Evolutionary conservation across 2,888 invertebrate genomes (phyloP).

Genomic region (Salticus scenicus): DNA sequence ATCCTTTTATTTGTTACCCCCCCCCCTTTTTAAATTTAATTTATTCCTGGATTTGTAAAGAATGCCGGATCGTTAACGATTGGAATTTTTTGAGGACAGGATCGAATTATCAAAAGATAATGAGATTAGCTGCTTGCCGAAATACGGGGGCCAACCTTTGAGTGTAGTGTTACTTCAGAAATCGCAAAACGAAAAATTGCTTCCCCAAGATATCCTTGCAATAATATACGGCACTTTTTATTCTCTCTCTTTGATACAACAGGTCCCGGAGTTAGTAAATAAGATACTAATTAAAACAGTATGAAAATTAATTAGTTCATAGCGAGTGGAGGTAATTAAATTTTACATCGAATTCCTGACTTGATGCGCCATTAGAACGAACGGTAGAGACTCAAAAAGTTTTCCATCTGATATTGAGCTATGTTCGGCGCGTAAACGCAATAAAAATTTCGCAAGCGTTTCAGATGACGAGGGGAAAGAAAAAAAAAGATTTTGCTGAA

Average conservation of each 20-base stretch:
- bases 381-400: neutral
- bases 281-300: slow-evolving; percentile 14
- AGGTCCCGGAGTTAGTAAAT: slow-evolving; percentile 15
- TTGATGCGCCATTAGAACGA: slow-evolving; percentile 2
- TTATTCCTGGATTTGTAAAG: slow-evolving; percentile 22
- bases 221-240: neutral
- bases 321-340: slow-evolving; percentile 13
- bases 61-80: slow-evolving; percentile 45
- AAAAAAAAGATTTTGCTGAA: neutral
- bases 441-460: slow-evolving; percentile 5
- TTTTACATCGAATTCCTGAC: slow-evolving; percentile 14
- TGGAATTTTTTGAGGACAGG: slow-evolving; percentile 33
- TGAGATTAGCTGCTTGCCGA: slow-evolving; percentile 18
- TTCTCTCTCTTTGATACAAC: neutral
- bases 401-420: slow-evolving; percentile 9
- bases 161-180: slow-evolving; percentile 17
- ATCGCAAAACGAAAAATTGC: neutral
- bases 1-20: slow-evolving; percentile 27
- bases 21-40: slow-evolving; percentile 31
- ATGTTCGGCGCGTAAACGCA: neutral
- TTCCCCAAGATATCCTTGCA: neutral
- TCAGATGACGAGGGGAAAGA: neutral
- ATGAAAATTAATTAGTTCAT: slow-evolving; percentile 19
- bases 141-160: slow-evolving; percentile 8
- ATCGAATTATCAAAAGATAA: slow-evolving; percentile 26